phyloP scores from a whole-genome alignment of 2,113 vertebrate species.

The Hylia prasina region DNA sequence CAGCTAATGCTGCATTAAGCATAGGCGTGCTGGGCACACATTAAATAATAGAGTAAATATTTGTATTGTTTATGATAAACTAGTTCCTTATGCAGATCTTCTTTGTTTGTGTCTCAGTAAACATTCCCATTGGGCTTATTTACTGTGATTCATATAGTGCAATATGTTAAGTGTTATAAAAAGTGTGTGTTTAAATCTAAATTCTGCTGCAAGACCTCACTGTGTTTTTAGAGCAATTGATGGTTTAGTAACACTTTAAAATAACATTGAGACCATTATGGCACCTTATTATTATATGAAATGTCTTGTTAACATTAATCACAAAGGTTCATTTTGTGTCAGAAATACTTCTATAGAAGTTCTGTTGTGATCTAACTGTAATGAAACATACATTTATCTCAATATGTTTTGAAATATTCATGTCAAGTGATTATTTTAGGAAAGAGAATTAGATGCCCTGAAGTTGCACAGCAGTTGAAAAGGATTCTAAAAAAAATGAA shows the following conservation, averaged over 20 bases:
- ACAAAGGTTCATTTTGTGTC: slow-evolving; percentile 37
- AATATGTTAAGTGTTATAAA: slow-evolving; percentile 65
- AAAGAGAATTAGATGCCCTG: background rate
- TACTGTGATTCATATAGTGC: slow-evolving; percentile 49
- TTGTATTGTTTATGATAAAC: slow-evolving; percentile 78
- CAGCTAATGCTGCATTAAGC: slow-evolving; percentile 75
- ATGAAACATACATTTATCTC: slow-evolving; percentile 60
- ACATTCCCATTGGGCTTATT: slow-evolving; percentile 64
- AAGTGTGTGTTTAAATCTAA: slow-evolving; percentile 51
- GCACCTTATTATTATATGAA: slow-evolving; percentile 49
- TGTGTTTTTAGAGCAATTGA: slow-evolving; percentile 64
- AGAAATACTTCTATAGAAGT: slow-evolving; percentile 45
- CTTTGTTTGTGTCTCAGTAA: slow-evolving; percentile 59
- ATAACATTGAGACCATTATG: slow-evolving; percentile 62
- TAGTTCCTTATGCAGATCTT: slow-evolving; percentile 63
- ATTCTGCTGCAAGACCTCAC: slow-evolving; percentile 33
- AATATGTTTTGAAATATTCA: slow-evolving; percentile 46
- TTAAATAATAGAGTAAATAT: slow-evolving; percentile 80
- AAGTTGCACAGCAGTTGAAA: background rate
- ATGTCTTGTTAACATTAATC: slow-evolving; percentile 64
- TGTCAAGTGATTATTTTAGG: background rate
- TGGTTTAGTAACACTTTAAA: slow-evolving; percentile 69
- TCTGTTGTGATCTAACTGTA: slow-evolving; percentile 46
- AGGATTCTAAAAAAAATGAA: background rate
- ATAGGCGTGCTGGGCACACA: slow-evolving; percentile 75